Conservation (phyloP, 2,113 vertebrate species). For the Hassar affinis region DNA sequence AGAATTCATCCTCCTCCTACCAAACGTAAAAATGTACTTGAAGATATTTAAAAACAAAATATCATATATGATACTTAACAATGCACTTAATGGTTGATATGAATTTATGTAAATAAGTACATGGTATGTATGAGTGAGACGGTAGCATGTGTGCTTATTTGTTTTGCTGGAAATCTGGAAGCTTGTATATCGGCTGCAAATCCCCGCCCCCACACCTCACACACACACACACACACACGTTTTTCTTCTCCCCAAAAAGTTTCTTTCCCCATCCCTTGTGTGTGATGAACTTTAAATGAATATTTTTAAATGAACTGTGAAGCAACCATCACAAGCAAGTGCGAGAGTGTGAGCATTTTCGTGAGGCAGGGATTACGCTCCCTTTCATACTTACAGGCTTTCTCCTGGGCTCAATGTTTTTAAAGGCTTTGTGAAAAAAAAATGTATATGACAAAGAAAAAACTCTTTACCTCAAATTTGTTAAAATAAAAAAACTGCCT, state of each 20-base stretch:
- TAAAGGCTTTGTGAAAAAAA: conserved; percentile 72
- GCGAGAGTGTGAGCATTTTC: conserved; percentile 62
- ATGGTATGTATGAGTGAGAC: conserved; percentile 65
- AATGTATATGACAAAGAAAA: conserved; percentile 74
- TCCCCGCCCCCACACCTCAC: conserved; percentile 14
- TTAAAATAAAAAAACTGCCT: conserved; percentile 76
- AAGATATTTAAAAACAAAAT: conserved; percentile 65
- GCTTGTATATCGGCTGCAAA: conserved; percentile 57
- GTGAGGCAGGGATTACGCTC: conserved; percentile 44
- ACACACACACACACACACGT: conserved; percentile 34
- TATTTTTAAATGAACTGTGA: conserved; percentile 73
- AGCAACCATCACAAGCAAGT: conserved; percentile 65
- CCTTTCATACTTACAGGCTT: conserved; percentile 66
- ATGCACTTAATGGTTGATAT: conserved; percentile 69
- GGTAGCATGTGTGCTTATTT: conserved; percentile 73
- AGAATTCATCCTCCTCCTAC: conserved; percentile 61
- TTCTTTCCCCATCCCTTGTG: conserved; percentile 41
- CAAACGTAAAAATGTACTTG: conserved; percentile 69
- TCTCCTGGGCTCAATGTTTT: conserved; percentile 69
- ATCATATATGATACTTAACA: conserved; percentile 60
- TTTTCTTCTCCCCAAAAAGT: conserved; percentile 25
- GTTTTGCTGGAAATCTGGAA: conserved; percentile 60
- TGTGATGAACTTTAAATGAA: conserved; percentile 51
- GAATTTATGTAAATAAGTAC: conserved; percentile 61
- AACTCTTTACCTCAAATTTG: conserved; percentile 78